Percentiles rank a stretch among this genome's conserved stretches.
Conservation (phyloP, 2,888 invertebrate genomes). For the Nomada flava region DNA sequence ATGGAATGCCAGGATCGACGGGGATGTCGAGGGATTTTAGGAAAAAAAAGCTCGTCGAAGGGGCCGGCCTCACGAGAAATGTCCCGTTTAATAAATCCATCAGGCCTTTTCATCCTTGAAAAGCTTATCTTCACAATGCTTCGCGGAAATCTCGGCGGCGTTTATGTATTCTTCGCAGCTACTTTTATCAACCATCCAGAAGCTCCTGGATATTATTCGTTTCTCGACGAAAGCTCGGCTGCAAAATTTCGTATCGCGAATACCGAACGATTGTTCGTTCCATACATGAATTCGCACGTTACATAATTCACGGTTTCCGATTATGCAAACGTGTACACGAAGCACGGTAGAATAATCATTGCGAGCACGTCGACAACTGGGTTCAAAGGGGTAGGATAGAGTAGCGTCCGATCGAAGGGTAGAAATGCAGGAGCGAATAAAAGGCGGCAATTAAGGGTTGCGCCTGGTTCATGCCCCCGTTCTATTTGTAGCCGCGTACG, state of each 20-base stretch:
- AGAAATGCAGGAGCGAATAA: neutral
- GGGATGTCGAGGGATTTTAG: constrained; percentile 7
- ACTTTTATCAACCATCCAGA: neutral
- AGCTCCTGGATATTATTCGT: neutral
- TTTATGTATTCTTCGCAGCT: constrained; percentile 2
- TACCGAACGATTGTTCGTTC: too few species aligned
- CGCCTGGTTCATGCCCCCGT: constrained; percentile 36
- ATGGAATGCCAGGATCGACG: constrained; percentile 19
- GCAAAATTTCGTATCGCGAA: too few species aligned
- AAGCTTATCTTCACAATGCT: constrained; percentile 26
- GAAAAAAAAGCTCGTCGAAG: neutral
- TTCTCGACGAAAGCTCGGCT: too few species aligned
- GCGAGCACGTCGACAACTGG: neutral
- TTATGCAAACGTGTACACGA: neutral
- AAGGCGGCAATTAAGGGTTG: constrained; percentile 6
- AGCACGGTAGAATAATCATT: neutral
- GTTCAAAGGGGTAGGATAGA: too few species aligned
- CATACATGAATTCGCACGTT: neutral
- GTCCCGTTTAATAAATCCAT: constrained; percentile 44
- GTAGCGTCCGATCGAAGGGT: neutral
- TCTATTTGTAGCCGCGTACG: neutral
- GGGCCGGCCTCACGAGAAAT: constrained; percentile 24
- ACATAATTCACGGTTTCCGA: neutral
- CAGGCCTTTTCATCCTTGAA: constrained; percentile 20
- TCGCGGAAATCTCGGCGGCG: neutral